phyloP scores from a whole-genome alignment of 2,113 vertebrate species.

The Triplophysa rosa region DNA sequence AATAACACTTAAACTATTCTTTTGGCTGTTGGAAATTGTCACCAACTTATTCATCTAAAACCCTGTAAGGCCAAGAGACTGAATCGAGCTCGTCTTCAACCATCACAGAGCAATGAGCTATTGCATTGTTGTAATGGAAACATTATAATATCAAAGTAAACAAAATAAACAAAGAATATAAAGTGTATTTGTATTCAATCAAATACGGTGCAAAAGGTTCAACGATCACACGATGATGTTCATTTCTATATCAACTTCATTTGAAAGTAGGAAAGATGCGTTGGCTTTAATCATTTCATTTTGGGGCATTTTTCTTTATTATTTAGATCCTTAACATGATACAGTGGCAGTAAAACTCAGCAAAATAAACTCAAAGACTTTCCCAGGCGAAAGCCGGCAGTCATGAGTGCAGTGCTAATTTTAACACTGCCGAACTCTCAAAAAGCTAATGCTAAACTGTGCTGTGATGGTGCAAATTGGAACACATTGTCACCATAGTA shows the following conservation, averaged over 20 bases:
- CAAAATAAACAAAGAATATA: not conserved
- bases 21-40: not conserved
- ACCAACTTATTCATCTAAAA: not conserved
- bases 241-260: slow-evolving; percentile 4
- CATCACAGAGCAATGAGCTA: not conserved
- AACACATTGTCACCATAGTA: slow-evolving; percentile 35
- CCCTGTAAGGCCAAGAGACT: not conserved
- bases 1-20: too few relatives aligned
- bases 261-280: not conserved
- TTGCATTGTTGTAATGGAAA: slow-evolving; percentile 5
- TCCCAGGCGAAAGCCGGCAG: slow-evolving; percentile 35
- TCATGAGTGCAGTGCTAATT: slow-evolving; percentile 5
- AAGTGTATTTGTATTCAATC: slow-evolving; percentile 1
- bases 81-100: not conserved
- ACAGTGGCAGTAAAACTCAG: not conserved
- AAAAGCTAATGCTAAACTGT: slow-evolving; percentile 9
- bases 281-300: not conserved
- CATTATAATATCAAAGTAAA: not conserved
- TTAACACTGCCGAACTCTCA: slow-evolving; percentile 27
- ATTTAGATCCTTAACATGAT: slow-evolving; percentile 1
- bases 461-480: slow-evolving; percentile 21
- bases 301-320: not conserved
- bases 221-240: slow-evolving; percentile 10
- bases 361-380: not conserved
- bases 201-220: not conserved